Evolutionary conservation across 2,113 vertebrate species (phyloP), one percentile per base, ranked within the genome.

Genomic region (Stigmatopora nigra): DNA sequence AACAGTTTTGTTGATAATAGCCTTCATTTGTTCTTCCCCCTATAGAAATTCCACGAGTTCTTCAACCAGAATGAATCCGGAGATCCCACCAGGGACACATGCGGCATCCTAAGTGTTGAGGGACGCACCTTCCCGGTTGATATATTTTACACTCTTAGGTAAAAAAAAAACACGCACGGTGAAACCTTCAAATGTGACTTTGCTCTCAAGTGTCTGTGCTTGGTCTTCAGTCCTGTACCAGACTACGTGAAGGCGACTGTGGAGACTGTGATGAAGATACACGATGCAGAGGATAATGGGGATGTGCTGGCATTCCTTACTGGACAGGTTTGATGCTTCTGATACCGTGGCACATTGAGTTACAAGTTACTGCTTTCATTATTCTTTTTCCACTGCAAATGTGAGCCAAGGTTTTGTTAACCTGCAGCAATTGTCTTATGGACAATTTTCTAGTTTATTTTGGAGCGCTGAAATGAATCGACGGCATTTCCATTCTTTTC

Each of bases 211-310:
- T 53, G 17, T 17, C 5, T 64, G 19, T 59, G 71, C 16, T 78
- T 31, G 68, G 0, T 64, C 68, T 35, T 38, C 75, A 99, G 97
- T 79, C 96, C 97, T 68, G 95, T 98, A 77, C 97, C 97, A 68
- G 97, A 99, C 87, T 99, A 99, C 15, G 81, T 99, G 75, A 98
- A 97, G 78, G 95, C 97, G 67, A 95, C 96, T 7, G 95, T 97
- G 82, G 96, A 99, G 82, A 99, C 97, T 0, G 93, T 94, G 69
- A 84, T 98, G 86, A 99, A 98, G 88, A 98, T 99, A 85, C 96
- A 99, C 38, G 94, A 99, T 86, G 90, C 92, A 2, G 97, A 98
- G 78, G 92, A 90, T 14, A 94, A 97, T 65, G 96, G 97, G 65
- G 96, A 99, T 66, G 91, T 99, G 65, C 62, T 99, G 67, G 94